A percentile compares a stretch with the other conserved stretches of the same genome.
Evolutionary conservation across 2,113 vertebrate genomes (phyloP).

Genomic region (Silurus glanis): DNA sequence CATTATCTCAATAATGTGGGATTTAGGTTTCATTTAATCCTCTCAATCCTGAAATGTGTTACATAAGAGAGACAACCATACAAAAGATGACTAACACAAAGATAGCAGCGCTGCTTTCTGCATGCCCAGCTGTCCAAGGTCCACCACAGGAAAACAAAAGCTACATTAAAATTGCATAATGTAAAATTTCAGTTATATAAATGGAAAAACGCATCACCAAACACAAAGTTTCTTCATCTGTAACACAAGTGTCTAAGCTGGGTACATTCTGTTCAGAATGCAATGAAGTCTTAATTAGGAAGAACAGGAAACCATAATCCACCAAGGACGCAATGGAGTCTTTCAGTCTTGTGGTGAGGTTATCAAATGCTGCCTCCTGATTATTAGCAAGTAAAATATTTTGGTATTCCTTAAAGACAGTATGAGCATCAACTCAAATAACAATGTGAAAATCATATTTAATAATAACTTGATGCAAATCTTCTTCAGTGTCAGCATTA

Average conservation of each 20-base stretch:
- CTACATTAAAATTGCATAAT: background rate
- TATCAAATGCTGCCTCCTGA: background rate
- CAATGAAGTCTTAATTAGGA: background rate
- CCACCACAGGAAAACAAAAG: background rate
- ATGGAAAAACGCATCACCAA: background rate
- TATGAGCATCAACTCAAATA: background rate
- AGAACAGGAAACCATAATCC: background rate
- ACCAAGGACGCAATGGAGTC: background rate
- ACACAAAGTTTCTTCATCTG: background rate
- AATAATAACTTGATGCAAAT: background rate
- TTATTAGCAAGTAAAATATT: background rate
- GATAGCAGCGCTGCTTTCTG: slow-evolving; percentile 17
- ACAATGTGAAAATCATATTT: background rate
- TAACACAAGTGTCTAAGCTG: background rate
- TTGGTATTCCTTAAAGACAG: background rate
- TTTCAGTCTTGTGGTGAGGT: background rate
- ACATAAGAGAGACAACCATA: slow-evolving; percentile 36
- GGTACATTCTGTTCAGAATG: background rate
- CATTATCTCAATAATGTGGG: slow-evolving; percentile 35
- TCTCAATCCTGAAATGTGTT: slow-evolving; percentile 38
- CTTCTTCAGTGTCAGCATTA: background rate
- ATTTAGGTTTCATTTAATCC: slow-evolving; percentile 48
- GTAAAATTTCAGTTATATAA: background rate
- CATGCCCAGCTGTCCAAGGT: background rate
- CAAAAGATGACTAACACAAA: slow-evolving; percentile 42